Conservation (phyloP, 2,797 vertebrate genomes). For the Cirrhinus molitorella region DNA sequence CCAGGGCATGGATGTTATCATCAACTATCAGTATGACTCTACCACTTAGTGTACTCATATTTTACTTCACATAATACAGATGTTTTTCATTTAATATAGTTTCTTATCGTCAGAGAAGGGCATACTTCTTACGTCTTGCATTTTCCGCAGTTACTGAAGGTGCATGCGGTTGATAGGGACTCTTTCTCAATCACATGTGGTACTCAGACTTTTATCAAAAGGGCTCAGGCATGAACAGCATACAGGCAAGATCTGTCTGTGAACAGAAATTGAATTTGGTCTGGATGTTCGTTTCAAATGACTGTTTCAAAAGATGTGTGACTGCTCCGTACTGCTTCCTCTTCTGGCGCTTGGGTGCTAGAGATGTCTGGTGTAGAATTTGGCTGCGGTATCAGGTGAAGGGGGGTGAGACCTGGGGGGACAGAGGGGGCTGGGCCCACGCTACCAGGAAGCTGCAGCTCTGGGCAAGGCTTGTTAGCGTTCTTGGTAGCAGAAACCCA, state of each 20-base stretch:
- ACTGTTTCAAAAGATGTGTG: not conserved
- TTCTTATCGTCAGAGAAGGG: not conserved
- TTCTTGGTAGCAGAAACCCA: conserved; percentile 64
- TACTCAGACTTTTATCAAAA: conserved; percentile 19
- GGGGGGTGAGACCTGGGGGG: conserved; percentile 33
- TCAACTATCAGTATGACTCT: conserved; percentile 12
- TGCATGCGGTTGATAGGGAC: not conserved
- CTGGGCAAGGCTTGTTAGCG: conserved; percentile 54
- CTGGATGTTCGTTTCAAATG: not conserved
- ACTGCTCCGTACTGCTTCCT: conserved; percentile 25
- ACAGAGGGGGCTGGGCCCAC: conserved; percentile 38
- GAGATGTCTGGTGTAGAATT: conserved; percentile 57
- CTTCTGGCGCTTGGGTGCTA: conserved; percentile 32
- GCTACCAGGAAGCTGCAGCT: conserved; percentile 61
- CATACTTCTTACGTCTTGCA: not conserved
- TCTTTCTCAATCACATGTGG: not conserved
- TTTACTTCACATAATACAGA: not conserved
- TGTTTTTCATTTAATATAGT: not conserved
- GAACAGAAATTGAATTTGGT: not conserved
- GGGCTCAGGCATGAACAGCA: not conserved
- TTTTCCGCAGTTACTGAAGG: not conserved
- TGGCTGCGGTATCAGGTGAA: conserved; percentile 62
- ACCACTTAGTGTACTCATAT: not conserved
- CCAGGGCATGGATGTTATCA: conserved; percentile 36
- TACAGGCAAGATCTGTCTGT: not conserved